These are phyloP conservation scores for Eulemur coronatus DNA, from an alignment of 2,797 vertebrate genomes.

Conservation along the genomic window DNA sequence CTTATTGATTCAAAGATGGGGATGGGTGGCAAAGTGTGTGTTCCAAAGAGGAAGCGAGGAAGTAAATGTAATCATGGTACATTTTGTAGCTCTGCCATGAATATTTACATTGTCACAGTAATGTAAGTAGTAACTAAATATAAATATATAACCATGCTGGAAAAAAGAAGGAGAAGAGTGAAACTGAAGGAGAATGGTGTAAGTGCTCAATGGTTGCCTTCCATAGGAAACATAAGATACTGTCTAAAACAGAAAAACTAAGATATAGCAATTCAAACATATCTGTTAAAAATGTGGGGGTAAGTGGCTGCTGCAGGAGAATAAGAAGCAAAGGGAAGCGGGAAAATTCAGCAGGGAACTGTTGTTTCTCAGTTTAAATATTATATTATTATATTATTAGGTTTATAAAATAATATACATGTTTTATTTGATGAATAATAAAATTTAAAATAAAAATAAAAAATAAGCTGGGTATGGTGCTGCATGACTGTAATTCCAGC, in stretches of 20 bases:
- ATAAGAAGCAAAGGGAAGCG: neutral
- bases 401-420: slow-evolving; percentile 10
- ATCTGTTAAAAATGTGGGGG: neutral
- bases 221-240: neutral
- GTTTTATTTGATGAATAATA: slow-evolving; percentile 24
- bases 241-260: neutral
- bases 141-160: neutral
- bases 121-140: slow-evolving; percentile 2
- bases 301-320: neutral
- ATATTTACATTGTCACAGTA: neutral
- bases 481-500: no score
- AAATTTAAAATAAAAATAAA: slow-evolving; percentile 31
- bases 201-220: neutral
- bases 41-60: neutral
- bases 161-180: neutral
- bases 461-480: neutral
- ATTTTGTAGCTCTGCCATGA: neutral
- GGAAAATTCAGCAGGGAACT: neutral
- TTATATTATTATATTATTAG: neutral
- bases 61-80: neutral
- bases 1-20: neutral
- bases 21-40: neutral
- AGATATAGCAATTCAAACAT: neutral
- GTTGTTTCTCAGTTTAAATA: neutral
- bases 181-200: neutral